phyloP scores from a whole-genome alignment of 2,888 invertebrate genomes.

The Tetragonisca angustula region DNA sequence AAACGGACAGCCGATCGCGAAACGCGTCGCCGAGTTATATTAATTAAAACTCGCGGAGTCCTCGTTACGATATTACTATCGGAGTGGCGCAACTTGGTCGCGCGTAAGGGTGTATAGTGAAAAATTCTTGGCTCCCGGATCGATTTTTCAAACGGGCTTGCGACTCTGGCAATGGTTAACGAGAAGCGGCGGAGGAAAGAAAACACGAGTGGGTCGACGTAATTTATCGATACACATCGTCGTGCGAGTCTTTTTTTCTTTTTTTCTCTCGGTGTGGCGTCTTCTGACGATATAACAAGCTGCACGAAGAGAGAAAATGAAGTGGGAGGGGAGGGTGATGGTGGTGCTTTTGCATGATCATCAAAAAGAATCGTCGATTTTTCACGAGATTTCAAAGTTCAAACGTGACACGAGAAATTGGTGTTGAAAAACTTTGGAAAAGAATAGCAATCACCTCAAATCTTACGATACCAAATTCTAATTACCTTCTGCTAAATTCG shows the following conservation, averaged over 20 bases:
- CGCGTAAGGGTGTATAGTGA: constrained; percentile 10
- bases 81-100: constrained; percentile 27
- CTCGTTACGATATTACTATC: constrained; percentile 25
- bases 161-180: not conserved
- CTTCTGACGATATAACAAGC: constrained; percentile 23
- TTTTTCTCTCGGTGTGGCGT: not conserved
- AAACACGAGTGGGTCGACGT: not conserved
- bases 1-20: not conserved
- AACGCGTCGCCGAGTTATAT: not conserved
- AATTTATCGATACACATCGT: constrained; percentile 5
- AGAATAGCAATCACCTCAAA: too few species aligned
- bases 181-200: not conserved
- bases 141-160: constrained; percentile 15
- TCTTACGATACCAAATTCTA: too few species aligned
- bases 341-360: constrained; percentile 5
- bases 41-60: constrained; percentile 12
- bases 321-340: too few species aligned
- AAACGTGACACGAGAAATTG: too few species aligned
- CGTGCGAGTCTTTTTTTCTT: not conserved
- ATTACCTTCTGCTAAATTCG: too few species aligned
- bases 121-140: not conserved
- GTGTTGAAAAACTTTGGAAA: too few species aligned
- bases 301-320: not conserved
- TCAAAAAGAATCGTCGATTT: constrained; percentile 3
- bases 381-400: too few species aligned